Base-by-base conservation (phyloP, 2,797 vertebrate species). In the Lophotriccus pileatus region DNA sequence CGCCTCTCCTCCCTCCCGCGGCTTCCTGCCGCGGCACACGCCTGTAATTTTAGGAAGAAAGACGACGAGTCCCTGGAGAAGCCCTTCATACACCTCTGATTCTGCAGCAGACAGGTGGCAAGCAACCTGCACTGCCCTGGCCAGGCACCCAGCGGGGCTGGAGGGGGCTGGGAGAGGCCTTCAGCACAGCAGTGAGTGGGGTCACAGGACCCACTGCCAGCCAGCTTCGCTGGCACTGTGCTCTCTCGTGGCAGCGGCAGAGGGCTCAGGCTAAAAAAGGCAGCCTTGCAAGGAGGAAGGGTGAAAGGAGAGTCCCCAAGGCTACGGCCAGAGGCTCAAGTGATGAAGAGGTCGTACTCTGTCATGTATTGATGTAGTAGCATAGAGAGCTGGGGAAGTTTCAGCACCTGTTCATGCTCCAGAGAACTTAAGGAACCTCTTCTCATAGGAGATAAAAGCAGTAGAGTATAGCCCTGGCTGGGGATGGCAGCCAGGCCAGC, bases 121-220 rank as follows among this genome's bases (percentile, higher is more conserved):
- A 84, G 37, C 30, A 8, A 32, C 39, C 49, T 2, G 8, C 1
- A 6, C 28, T 1, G 2, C 5, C 9, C 34, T 2, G 4, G 32
- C 11, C 2, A 2, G 36, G 37, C 9, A 89, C 8, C 6, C 30
- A 43, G 28, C 0, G 1, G 63, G 44, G 44, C 20, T 0, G 0
- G 16, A 37, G 11, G 52, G 21, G 28, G 30, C 17, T 41, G 22
- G 24, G 30, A 69, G 32, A n/a, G 21, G 24, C 41, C 32, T 68
- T 32, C 5, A 7, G 28, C 23, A 28, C 0, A 4, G 20, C 43
- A 25, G 22, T 0, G 2, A 52, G 32, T 16, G 8, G 10, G 30
- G 28, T 34, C 30, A 21, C 27, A 60, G 80, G n/a, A 46, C 21
- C 15, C 24, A 34, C 7, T 0, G 9, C 76, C 60, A 36, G 32